Base-by-base conservation (phyloP, 2,113 vertebrate species). In the Panthera uncia region DNA sequence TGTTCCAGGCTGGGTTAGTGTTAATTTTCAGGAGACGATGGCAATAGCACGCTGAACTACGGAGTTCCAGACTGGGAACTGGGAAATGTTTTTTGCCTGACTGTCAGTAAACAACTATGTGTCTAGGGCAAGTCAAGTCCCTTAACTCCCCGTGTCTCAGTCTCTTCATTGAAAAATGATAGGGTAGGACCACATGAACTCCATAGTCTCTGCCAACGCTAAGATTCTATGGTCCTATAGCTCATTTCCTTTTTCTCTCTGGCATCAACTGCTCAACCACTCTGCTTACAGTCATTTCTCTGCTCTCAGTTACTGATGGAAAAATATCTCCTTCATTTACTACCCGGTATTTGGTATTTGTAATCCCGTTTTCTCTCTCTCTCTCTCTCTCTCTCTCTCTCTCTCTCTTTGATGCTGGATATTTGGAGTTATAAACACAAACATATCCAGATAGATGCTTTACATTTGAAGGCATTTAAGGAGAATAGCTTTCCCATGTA, bases 111-210 rank as follows among this genome's bases (percentile, higher is more conserved):
- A 98, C 97, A 98, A 81, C 95, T 97, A 87, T 97, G 98, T 95
- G 97, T 98, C 97, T 97, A 95, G 90, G 97, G 97, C 97, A 97
- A 98, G 93, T 98, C 92, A 89, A 97, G 95, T 97, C 97, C 97
- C 95, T 97, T 93, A 97, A 97, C 98, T 97, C 94, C 93, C 96
- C 68, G 92, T 15, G 93, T 97, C 94, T 95, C 96, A 93, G 98
- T 82, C 84, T 97, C 97, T 98, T 98, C 97, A 98, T 97, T 98
- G 98, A 98, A 97, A 98, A 98, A 97, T 97, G 97, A 98, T 93
- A 98, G 97, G 97, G 95, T 97, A 97, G 91, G 94, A 90, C 95
- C 45, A 94, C 95, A 88, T 87, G 96, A 95, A 91, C 94, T 79
- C 83, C 74, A 93, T 3, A 12, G 81, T 61, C 91, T 95, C 95